phyloP scores from a whole-genome alignment of 1,140 invertebrate genomes.

The Dendrolimus kikuchii region DNA sequence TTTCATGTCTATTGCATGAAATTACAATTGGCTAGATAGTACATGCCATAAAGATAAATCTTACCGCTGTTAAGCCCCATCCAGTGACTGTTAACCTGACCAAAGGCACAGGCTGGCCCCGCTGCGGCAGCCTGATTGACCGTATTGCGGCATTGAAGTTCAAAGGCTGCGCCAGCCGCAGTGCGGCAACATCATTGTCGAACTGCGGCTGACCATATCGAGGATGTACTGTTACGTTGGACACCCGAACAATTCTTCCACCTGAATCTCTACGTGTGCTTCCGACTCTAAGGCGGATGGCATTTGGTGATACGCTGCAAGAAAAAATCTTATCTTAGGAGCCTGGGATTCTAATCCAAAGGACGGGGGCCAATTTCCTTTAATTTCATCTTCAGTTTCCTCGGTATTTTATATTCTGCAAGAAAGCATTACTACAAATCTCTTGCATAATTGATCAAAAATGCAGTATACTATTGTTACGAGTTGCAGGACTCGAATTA shows the following conservation, averaged over 20 bases:
- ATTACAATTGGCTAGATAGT: too few relatives aligned
- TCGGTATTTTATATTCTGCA: too few relatives aligned
- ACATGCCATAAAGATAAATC: conserved; percentile 11
- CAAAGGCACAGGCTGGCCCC: conserved; percentile 41
- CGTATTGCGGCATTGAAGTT: conserved; percentile 36
- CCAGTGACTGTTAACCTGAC: conserved; percentile 55
- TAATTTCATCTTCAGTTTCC: too few relatives aligned
- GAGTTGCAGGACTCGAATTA: too few relatives aligned
- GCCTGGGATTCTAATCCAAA: too few relatives aligned
- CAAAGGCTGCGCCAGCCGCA: conserved; percentile 42
- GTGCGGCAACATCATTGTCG: conserved; percentile 60
- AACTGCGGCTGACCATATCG: conserved; percentile 49
- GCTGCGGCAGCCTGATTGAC: conserved; percentile 41
- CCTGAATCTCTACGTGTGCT: conserved; percentile 54
- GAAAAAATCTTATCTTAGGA: neutral
- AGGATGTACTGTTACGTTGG: conserved; percentile 48
- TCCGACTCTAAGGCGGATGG: conserved; percentile 53
- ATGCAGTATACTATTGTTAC: too few relatives aligned
- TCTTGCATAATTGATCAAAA: too few relatives aligned
- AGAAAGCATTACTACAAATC: too few relatives aligned
- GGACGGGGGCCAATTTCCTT: too few relatives aligned
- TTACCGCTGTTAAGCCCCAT: conserved; percentile 62
- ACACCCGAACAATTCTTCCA: conserved; percentile 42
- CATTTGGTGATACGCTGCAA: conserved; percentile 30
- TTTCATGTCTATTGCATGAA: too few relatives aligned